A percentile compares a stretch with the other conserved stretches of the same genome.
phyloP scores from a whole-genome alignment of 2,888 invertebrate genomes.

The Hyposoter didymator region DNA sequence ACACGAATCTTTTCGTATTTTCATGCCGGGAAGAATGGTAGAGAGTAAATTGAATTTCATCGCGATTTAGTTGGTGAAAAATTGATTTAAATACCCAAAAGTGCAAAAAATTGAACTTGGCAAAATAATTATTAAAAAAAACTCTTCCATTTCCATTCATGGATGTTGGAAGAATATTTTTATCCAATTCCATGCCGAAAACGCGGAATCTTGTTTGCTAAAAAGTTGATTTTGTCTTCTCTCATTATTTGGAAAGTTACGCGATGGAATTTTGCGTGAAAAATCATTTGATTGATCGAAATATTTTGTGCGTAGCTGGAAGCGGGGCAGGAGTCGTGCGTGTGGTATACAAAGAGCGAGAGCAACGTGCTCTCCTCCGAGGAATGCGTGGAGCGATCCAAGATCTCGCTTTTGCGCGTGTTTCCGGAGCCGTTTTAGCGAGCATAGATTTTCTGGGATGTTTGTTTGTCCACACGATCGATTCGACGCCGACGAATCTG shows the following conservation, averaged over 20 bases:
- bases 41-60: too few relatives aligned
- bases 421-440: constrained; percentile 92
- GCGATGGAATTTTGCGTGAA: neutral
- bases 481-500: constrained; percentile 83
- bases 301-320: constrained; percentile 72
- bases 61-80: too few relatives aligned
- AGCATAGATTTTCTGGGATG: constrained; percentile 95
- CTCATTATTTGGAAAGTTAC: neutral
- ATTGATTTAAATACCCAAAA: too few relatives aligned
- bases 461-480: constrained; percentile 92
- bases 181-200: neutral
- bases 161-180: neutral
- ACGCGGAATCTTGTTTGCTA: neutral
- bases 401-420: constrained; percentile 96
- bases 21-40: too few relatives aligned
- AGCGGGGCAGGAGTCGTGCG: constrained; percentile 90
- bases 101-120: too few relatives aligned
- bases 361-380: constrained; percentile 92
- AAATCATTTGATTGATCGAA: neutral
- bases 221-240: neutral
- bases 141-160: neutral
- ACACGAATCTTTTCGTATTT: too few relatives aligned
- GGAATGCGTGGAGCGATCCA: constrained; percentile 95
- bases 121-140: too few relatives aligned
- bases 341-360: constrained; percentile 91